phyloP scores from a whole-genome alignment of 2,888 invertebrate genomes.

The Caradrina clavipalpis region DNA sequence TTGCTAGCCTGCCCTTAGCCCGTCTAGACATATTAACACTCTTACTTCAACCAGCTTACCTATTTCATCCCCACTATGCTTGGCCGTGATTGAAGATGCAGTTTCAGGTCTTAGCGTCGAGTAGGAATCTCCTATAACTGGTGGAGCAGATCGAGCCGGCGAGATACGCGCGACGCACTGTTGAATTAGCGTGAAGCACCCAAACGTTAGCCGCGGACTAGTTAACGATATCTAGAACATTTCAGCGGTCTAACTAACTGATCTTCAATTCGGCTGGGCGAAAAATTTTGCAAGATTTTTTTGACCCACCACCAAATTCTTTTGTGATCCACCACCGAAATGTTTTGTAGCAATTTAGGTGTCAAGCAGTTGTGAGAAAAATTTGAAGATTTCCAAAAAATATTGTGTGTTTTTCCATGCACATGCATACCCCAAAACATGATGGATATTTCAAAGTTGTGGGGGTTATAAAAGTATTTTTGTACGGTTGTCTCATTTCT shows the following conservation, averaged over 20 bases:
- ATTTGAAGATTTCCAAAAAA: neutral
- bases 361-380: slow-evolving; percentile 20
- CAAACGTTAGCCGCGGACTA: slow-evolving; percentile 64
- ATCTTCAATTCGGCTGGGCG: slow-evolving; percentile 38
- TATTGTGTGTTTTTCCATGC: slow-evolving; percentile 35
- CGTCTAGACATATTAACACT: too few species aligned
- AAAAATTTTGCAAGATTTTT: slow-evolving; percentile 3
- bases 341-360: slow-evolving; percentile 42
- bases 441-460: neutral
- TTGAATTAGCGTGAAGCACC: slow-evolving; percentile 67
- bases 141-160: slow-evolving; percentile 86
- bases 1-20: neutral
- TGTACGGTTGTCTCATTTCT: neutral
- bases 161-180: slow-evolving; percentile 77
- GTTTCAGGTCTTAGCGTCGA: slow-evolving; percentile 70
- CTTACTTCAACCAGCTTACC: slow-evolving; percentile 66
- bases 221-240: slow-evolving; percentile 65
- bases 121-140: slow-evolving; percentile 66
- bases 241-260: slow-evolving; percentile 55
- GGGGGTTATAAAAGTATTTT: neutral
- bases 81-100: slow-evolving; percentile 63
- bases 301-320: slow-evolving; percentile 45
- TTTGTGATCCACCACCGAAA: slow-evolving; percentile 57
- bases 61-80: slow-evolving; percentile 75
- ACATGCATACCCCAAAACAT: slow-evolving; percentile 30